Base-by-base conservation (phyloP, 2,113 vertebrate genomes). In the Pipra filicauda region DNA sequence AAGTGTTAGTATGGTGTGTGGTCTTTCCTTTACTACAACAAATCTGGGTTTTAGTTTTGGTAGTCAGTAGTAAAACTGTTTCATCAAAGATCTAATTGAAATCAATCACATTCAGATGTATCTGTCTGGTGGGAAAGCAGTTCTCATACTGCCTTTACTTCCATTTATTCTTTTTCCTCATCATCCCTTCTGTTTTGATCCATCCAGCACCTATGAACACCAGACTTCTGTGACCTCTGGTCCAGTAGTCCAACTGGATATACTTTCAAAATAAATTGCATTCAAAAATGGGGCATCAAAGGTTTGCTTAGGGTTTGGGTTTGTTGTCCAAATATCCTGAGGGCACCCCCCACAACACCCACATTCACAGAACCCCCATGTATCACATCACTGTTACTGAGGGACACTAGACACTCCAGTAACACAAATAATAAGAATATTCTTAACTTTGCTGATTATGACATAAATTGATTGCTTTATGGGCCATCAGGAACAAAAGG, bases 341-440 rank as follows among this genome's bases (percentile, higher is more conserved):
- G 11, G 26, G 5, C 24, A 71, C 3, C 3, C 4, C 2, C 6
- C 21, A 6, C 15, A 79, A 66, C 11, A 54, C 2, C 0, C n/a
- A 11, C 8, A 21, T 9, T 4, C 35, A 39, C 8, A 49, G 21
- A 49, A 5, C 5, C 5, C 27, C 24, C 35, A 10, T 44, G 9
- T 15, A n/a, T 52, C 17, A 43, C 39, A 48, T 76, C 5, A 2
- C 8, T 67, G 20, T 43, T 20, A 43, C 37, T 75, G 48, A 12
- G 26, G 21, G 5, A 64, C 18, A 21, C 26, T 76, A 4, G 3
- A 30, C 5, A 15, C 11, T 67, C 7, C 3, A 28, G 17, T 52
- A 86, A 59, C 6, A 69, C 17, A 69, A 52, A 71, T 43, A 82
- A 44, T 59, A 74, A 69, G 15, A 35, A 49, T 39, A 43, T 6